These are phyloP conservation scores for Proterorhinus semilunaris DNA, from an alignment of 2,113 vertebrate genomes.

Conservation along the genomic window DNA sequence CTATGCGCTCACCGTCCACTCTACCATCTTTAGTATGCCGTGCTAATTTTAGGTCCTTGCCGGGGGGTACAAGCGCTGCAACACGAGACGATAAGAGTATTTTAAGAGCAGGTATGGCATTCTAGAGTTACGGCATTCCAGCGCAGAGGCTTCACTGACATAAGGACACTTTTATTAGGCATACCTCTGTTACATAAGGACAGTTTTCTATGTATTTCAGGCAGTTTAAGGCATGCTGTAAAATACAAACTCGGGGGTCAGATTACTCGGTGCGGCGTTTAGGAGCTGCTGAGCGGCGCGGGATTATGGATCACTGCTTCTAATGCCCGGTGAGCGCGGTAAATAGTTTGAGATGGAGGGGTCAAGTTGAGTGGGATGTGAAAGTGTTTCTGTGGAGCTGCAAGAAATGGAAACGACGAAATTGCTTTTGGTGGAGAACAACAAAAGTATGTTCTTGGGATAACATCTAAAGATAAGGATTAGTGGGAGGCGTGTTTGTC, in stretches of 20 bases:
- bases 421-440: constrained; percentile 34
- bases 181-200: too few species aligned
- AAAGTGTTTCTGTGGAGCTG: constrained; percentile 16
- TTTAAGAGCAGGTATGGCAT: constrained; percentile 26
- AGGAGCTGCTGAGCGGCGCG: constrained; percentile 48
- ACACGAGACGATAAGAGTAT: constrained; percentile 40
- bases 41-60: constrained; percentile 36
- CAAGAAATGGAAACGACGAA: constrained; percentile 28
- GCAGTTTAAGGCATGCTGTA: too few species aligned
- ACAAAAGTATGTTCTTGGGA: not conserved
- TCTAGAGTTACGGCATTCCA: constrained; percentile 51
- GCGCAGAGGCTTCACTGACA: constrained; percentile 39
- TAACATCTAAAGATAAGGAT: constrained; percentile 28
- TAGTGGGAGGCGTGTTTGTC: constrained; percentile 36
- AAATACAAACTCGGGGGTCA: constrained; percentile 3
- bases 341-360: constrained; percentile 19
- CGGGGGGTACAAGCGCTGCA: constrained; percentile 23
- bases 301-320: constrained; percentile 47
- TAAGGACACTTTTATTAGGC: constrained; percentile 1
- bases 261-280: constrained; percentile 38
- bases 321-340: constrained; percentile 39
- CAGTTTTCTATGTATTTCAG: too few species aligned
- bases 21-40: constrained; percentile 5
- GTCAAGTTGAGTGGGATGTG: constrained; percentile 20
- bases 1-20: not conserved